Evolutionary conservation across 53 echinoderm and acorn worm genomes (phyloP).

Genomic region (Astropecten irregularis): DNA sequence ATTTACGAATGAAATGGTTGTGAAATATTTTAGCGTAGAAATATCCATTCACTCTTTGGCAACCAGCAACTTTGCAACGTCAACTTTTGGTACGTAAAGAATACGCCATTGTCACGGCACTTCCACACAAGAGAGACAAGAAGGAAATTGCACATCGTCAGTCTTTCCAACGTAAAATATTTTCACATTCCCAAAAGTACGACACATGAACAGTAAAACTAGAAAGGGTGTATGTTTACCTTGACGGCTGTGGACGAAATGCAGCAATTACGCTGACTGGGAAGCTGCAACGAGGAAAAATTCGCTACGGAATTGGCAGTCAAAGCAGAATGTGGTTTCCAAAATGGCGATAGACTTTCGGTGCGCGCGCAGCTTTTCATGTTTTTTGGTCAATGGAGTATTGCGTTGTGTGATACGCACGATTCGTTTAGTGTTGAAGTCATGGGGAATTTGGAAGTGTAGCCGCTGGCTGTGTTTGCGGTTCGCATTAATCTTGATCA

Average conservation of each 20-base stretch:
- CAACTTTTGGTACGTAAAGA: slow-evolving; percentile 42
- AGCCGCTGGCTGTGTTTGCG: too few relatives aligned
- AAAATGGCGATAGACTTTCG: slow-evolving; percentile 55
- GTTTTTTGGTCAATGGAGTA: slow-evolving; percentile 18
- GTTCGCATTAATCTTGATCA: too few relatives aligned
- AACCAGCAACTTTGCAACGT: slow-evolving; percentile 32
- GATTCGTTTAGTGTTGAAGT: too few relatives aligned
- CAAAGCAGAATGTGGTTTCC: slow-evolving; percentile 3
- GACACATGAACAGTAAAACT: slow-evolving; percentile 39
- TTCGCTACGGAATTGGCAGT: slow-evolving; percentile 10
- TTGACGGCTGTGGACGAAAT: slow-evolving; percentile 32
- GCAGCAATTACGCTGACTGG: not conserved
- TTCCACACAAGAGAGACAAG: not conserved
- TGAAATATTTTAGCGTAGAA: too few relatives aligned
- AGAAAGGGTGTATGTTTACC: slow-evolving; percentile 55
- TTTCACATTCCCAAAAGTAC: slow-evolving; percentile 67
- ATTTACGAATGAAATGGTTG: too few relatives aligned
- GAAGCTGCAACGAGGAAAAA: slow-evolving; percentile 19
- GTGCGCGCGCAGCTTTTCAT: slow-evolving; percentile 60
- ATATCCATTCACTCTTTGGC: too few relatives aligned
- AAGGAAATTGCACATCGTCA: not conserved
- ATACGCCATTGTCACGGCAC: slow-evolving; percentile 42
- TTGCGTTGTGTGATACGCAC: not conserved
- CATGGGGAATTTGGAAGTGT: too few relatives aligned
- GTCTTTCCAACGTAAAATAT: slow-evolving; percentile 86